phyloP scores from a whole-genome alignment of 2,888 invertebrate species.

The Lingula anatina region DNA sequence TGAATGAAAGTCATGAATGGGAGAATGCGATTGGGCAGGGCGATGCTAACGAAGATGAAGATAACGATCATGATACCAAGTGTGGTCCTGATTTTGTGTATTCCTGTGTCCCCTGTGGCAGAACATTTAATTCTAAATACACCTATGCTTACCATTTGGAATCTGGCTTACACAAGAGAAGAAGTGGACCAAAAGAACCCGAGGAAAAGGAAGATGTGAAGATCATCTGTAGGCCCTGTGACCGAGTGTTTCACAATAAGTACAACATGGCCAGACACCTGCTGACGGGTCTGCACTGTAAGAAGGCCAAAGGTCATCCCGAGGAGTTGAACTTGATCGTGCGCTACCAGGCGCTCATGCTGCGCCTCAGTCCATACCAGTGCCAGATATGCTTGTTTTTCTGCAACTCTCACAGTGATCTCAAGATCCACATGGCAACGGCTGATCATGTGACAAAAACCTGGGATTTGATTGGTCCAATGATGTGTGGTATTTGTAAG shows the following conservation, averaged over 20 bases:
- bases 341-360: slow-evolving; percentile 71
- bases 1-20: no score
- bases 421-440: slow-evolving; percentile 55
- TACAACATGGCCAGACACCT: slow-evolving; percentile 54
- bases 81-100: slow-evolving; percentile 7
- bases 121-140: not conserved
- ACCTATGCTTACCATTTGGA: slow-evolving; percentile 1
- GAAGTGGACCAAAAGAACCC: no score
- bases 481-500: slow-evolving; percentile 40
- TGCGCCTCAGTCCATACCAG: slow-evolving; percentile 78
- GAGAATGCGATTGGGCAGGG: no score
- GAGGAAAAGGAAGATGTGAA: no score
- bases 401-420: slow-evolving; percentile 65
- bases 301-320: slow-evolving; percentile 58
- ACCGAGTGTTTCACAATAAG: slow-evolving; percentile 34
- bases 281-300: slow-evolving; percentile 78
- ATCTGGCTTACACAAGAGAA: no score
- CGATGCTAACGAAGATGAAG: no score
- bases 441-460: slow-evolving; percentile 25
- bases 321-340: slow-evolving; percentile 62
- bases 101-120: not conserved
- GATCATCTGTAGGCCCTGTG: slow-evolving; percentile 42
- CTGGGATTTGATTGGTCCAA: slow-evolving; percentile 28
- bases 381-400: slow-evolving; percentile 81
- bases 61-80: no score